phyloP scores from a whole-genome alignment of 2,888 invertebrate genomes.

The Phalera bucephala region DNA sequence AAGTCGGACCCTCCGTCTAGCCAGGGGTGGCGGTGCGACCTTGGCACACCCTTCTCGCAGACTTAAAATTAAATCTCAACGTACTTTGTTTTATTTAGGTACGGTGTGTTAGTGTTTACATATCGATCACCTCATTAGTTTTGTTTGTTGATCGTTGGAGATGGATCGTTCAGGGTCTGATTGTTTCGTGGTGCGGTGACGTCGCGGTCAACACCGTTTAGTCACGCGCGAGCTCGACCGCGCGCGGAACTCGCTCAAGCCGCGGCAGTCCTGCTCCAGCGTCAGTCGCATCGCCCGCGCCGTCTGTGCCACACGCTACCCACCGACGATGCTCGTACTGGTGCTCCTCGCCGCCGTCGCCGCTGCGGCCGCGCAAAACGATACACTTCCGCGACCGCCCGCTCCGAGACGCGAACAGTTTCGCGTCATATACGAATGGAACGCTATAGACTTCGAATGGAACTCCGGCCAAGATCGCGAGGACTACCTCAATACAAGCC shows the following conservation, averaged over 20 bases:
- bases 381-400: slow-evolving; percentile 50
- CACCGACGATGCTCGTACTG: slow-evolving; percentile 55
- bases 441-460: slow-evolving; percentile 87
- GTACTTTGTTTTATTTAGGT: no score
- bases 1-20: slow-evolving; percentile 63
- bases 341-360: slow-evolving; percentile 58
- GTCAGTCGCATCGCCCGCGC: slow-evolving; percentile 65
- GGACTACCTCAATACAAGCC: slow-evolving; percentile 78
- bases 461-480: slow-evolving; percentile 79
- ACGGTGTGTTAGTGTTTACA: slow-evolving; percentile 30
- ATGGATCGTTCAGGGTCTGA: slow-evolving; percentile 39
- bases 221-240: slow-evolving; percentile 48
- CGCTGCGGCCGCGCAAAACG: slow-evolving; percentile 68
- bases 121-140: slow-evolving; percentile 24
- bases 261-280: slow-evolving; percentile 41
- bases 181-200: slow-evolving; percentile 47
- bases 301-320: slow-evolving; percentile 60
- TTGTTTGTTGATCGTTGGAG: slow-evolving; percentile 33
- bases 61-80: slow-evolving; percentile 9
- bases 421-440: slow-evolving; percentile 89
- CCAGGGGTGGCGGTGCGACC: slow-evolving; percentile 63
- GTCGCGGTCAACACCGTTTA: slow-evolving; percentile 41
- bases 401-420: slow-evolving; percentile 80
- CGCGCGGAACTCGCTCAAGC: slow-evolving; percentile 21
- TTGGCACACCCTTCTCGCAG: slow-evolving; percentile 45